A percentile compares a stretch with the other conserved stretches of the same genome.
phyloP scores from a whole-genome alignment of 2,888 invertebrate genomes.

The Augochlorella aurata region DNA sequence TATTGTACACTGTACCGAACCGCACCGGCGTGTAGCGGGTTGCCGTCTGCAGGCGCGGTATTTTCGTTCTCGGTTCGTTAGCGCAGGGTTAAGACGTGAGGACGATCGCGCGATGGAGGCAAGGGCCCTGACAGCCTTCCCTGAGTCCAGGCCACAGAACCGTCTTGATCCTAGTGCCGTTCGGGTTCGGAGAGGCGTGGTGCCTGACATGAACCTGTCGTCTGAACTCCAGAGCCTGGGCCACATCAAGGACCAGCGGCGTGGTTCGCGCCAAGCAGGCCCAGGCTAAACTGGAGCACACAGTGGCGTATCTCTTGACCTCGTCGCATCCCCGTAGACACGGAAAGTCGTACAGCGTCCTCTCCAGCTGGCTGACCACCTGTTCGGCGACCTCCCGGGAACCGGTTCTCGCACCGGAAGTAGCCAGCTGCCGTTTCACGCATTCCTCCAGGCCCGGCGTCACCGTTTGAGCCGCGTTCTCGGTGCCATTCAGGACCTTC shows the following conservation, averaged over 20 bases:
- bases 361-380: constrained; percentile 87
- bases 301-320: constrained; percentile 90
- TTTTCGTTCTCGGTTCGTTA: too few species aligned
- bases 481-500: constrained; percentile 72
- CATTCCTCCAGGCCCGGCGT: constrained; percentile 73
- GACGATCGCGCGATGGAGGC: constrained; percentile 86
- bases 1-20: not conserved
- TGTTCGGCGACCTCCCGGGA: constrained; percentile 75
- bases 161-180: constrained; percentile 83
- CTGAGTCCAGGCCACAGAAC: constrained; percentile 86
- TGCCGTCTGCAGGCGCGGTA: not conserved
- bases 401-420: constrained; percentile 74
- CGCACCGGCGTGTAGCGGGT: not conserved
- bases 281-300: constrained; percentile 95
- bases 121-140: constrained; percentile 83
- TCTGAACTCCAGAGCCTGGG: constrained; percentile 79
- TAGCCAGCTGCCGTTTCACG: constrained; percentile 76
- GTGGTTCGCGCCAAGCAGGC: constrained; percentile 80
- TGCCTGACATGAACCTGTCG: constrained; percentile 84
- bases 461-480: constrained; percentile 37
- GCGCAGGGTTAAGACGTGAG: constrained; percentile 80
- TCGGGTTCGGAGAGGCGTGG: constrained; percentile 83
- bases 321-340: constrained; percentile 91
- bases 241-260: constrained; percentile 77
- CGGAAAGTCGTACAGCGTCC: constrained; percentile 96